Evolutionary conservation across 2,113 vertebrate genomes (phyloP), one percentile per base, ranked within the genome.

Genomic region (Todiramphus chloris): DNA sequence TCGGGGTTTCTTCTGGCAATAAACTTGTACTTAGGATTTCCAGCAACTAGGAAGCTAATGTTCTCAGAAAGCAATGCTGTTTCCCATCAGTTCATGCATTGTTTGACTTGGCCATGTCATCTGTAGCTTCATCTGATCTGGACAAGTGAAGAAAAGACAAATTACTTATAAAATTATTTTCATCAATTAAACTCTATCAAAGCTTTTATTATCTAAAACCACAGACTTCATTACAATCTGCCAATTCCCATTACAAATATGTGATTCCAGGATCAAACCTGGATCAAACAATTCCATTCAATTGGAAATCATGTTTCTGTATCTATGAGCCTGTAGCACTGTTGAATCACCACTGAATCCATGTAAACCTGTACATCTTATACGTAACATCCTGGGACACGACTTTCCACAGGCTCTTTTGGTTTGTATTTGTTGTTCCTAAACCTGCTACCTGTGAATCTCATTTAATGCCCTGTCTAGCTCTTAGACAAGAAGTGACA

Each of bases 41-140:
- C 69, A 76, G 82, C 62, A 82, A 39, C 8, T 24, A 24, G 24
- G 88, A 59, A 72, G 66, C 37, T 80, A 28, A 80, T 7, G 19
- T 83, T 72, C 79, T 87, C 89, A 93, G 68, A 83, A 85, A 85
- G 53, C 55, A 80, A 64, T 41, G 56, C 23, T 76, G 28, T 25
- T 78, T 84, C 94, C 89, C 63, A 69, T 80, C 74, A 78, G 46
- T 83, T 92, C 82, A 53, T 67, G 63, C 30, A 17, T 28, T 75
- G 50, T 95, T 82, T 80, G 86, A 72, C 77, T 88, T 69, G 87
- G 84, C 68, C 35, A 16, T 90, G 81, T 69, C 91, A 86, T 91
- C 79, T 68, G 91, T 37, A 96, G 58, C 55, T 90, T 84, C 91
- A 46, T 91, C 88, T 97, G 70, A 94, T 85, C 94, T 97, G 81